Evolutionary conservation across 2,113 vertebrate species (phyloP), one percentile per base, ranked within the genome.

Genomic region (Tenrec ecaudatus): DNA sequence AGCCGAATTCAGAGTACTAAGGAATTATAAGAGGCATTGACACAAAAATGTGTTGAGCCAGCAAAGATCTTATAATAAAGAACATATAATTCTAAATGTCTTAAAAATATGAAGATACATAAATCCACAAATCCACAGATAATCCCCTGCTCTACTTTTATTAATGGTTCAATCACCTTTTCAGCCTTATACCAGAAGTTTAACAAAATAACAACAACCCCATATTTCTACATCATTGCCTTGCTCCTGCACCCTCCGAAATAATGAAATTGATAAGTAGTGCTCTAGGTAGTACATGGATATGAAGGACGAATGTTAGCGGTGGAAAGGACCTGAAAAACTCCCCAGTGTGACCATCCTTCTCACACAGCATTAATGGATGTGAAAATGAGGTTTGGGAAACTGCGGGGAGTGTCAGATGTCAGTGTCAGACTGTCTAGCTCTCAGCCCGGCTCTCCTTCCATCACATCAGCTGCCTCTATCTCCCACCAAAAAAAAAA

Each of bases 11-110:
- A 79, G 31, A 78, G 6, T 20, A 85, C 10, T 95, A 20, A 90
- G 47, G 11, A 90, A 93, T 73, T 80, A 57, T 3, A 90, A 88
- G 64, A 83, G 27, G n/a, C 60, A 92, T 3, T 29, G 36, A 76
- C 40, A 86, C 57, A 19, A 47, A 87, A 95, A 36, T 77, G 1
- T 9, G 78, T 86, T 89, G 23, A 76, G 82, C 86, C 94, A 92
- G 25, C 38, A 82, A 82, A 80, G 3, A 81, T 82, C n/a, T 31
- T 66, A 40, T 80, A 1, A 27, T 88, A 91, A 71, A 33, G 27
- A 40, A 36, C 31, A 89, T 40, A 6, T 20, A 84, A 36, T 82
- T 91, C 25, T 85, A 89, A 87, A 82, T 76, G 82, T 79, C 31
- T 23, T 29, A 36, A 80, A 90, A 12, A 85, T 36, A 76, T n/a